phyloP scores from a whole-genome alignment of 2,888 invertebrate species.

The Acanthopleura granulata region DNA sequence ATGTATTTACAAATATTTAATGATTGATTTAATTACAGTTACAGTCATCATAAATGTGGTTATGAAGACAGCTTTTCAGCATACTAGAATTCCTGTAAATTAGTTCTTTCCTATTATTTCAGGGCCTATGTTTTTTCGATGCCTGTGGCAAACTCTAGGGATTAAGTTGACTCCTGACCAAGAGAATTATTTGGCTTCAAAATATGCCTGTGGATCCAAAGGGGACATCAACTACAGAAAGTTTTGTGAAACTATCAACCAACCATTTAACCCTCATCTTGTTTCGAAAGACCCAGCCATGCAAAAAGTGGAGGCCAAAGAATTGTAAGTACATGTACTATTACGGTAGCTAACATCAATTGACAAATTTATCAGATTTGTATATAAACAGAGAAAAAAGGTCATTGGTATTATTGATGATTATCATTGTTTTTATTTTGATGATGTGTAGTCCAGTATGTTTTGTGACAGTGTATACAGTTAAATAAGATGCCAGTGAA shows the following conservation, averaged over 20 bases:
- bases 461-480: too few relatives aligned
- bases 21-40: too few relatives aligned
- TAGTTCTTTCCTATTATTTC: slow-evolving; percentile 25
- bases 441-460: too few relatives aligned
- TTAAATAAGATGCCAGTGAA: too few relatives aligned
- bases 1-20: too few relatives aligned
- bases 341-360: too few relatives aligned
- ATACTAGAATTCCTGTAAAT: not conserved
- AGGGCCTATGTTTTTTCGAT: slow-evolving; percentile 68
- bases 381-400: too few relatives aligned
- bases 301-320: slow-evolving; percentile 54
- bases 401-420: too few relatives aligned
- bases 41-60: too few relatives aligned
- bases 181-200: slow-evolving; percentile 52
- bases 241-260: slow-evolving; percentile 66
- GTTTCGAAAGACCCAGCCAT: slow-evolving; percentile 48
- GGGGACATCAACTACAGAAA: slow-evolving; percentile 64
- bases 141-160: slow-evolving; percentile 66
- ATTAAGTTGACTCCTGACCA: slow-evolving; percentile 60
- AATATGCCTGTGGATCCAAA: slow-evolving; percentile 58
- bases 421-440: too few relatives aligned
- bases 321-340: slow-evolving; percentile 56
- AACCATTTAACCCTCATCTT: slow-evolving; percentile 61
- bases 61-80: too few relatives aligned
- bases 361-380: too few relatives aligned